phyloP scores from a whole-genome alignment of 2,888 invertebrate species.

The Trissonchulus latispiculum region DNA sequence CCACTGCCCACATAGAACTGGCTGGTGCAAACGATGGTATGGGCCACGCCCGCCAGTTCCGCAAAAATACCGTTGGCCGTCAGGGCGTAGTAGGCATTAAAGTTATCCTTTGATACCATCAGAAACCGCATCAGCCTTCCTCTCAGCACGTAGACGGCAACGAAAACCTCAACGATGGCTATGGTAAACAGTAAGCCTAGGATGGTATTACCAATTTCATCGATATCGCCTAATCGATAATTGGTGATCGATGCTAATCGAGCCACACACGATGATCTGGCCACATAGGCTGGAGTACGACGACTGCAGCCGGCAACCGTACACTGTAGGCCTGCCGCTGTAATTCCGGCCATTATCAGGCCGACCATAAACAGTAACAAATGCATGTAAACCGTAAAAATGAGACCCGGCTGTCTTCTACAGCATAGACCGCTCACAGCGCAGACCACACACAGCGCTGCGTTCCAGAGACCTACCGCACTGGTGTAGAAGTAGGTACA shows the following conservation, averaged over 20 bases:
- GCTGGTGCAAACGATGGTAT: constrained; percentile 2
- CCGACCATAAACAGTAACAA: neutral
- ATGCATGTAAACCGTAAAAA: constrained; percentile 7
- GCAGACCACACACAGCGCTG: neutral
- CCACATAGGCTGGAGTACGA: neutral
- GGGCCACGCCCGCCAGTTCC: neutral
- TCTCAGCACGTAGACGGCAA: neutral
- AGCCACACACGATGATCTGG: neutral
- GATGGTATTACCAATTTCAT: neutral
- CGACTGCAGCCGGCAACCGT: neutral
- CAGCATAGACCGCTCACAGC: constrained; percentile 2
- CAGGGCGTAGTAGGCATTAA: neutral
- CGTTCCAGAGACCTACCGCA: constrained; percentile 14
- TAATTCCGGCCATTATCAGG: neutral
- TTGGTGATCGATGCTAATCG: neutral
- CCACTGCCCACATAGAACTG: neutral
- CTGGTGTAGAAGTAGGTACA: constrained; percentile 7
- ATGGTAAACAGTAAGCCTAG: neutral
- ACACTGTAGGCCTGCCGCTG: neutral
- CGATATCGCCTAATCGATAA: neutral
- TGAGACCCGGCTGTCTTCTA: neutral
- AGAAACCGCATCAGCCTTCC: neutral
- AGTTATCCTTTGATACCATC: neutral
- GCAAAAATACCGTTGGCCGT: neutral
- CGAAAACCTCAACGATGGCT: neutral